phyloP scores from a whole-genome alignment of 2,113 vertebrate genomes.

The Chaetorhynchus papuensis region DNA sequence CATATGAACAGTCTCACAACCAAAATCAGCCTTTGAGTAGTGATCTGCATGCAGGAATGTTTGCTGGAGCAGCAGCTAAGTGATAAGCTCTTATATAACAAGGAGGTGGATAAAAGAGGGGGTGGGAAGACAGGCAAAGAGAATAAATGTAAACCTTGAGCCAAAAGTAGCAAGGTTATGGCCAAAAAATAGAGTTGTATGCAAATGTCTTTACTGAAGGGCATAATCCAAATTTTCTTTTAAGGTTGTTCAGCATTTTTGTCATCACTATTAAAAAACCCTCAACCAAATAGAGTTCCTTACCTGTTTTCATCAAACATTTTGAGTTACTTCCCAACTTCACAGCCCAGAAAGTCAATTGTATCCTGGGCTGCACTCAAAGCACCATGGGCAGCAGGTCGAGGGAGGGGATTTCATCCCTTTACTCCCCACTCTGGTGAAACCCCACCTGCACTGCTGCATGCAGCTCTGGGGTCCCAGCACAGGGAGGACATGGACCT shows the following conservation, averaged over 20 bases:
- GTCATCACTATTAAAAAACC: neutral
- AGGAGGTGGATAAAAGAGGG: neutral
- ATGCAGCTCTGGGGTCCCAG: neutral
- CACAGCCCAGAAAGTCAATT: neutral
- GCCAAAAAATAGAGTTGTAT: neutral
- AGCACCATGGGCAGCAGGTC: rapidly evolving
- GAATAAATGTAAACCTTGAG: neutral
- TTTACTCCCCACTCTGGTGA: neutral
- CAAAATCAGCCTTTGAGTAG: neutral
- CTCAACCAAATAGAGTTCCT: neutral
- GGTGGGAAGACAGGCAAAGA: neutral
- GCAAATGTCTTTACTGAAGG: neutral
- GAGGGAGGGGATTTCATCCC: neutral
- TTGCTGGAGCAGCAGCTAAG: neutral
- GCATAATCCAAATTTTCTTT: neutral
- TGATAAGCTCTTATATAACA: neutral
- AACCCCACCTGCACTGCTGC: neutral
- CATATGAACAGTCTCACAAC: neutral
- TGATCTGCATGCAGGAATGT: neutral
- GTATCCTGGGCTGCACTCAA: neutral
- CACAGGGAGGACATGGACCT: neutral
- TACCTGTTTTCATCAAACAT: neutral
- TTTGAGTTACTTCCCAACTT: neutral
- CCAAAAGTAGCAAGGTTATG: neutral
- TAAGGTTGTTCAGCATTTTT: neutral